Percentiles rank a stretch among this genome's conserved stretches.
Conservation (phyloP, 2,888 invertebrate species). For the Heliconius cydno region DNA sequence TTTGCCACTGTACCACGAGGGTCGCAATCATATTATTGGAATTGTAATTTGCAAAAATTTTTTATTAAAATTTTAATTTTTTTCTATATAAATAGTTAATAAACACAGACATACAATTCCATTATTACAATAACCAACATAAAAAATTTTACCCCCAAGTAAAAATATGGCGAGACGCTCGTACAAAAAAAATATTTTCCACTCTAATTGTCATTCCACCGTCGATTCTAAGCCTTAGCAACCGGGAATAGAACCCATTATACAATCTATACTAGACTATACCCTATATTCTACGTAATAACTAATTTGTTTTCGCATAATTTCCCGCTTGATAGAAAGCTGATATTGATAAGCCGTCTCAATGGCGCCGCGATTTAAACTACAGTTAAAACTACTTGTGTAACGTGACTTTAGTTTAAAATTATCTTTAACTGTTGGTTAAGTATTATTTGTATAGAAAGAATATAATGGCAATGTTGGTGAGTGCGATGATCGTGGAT, state of each 20-base stretch:
- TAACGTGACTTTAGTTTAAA: conserved; percentile 7
- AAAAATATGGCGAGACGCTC: background rate
- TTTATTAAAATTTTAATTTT: too few species aligned
- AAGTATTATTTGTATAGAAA: background rate
- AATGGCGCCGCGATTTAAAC: conserved; percentile 32
- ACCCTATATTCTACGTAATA: conserved; percentile 24
- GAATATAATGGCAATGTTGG: background rate
- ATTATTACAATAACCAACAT: background rate
- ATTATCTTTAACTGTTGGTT: background rate
- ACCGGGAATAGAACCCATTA: conserved; percentile 23
- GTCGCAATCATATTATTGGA: too few species aligned
- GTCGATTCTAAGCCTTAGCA: background rate
- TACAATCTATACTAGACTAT: background rate
- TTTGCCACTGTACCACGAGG: too few species aligned
- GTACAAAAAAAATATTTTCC: background rate
- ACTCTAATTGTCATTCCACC: background rate
- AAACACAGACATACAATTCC: background rate
- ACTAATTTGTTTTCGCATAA: conserved; percentile 40
- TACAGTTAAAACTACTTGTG: conserved; percentile 4
- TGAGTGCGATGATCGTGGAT: background rate
- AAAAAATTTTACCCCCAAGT: background rate
- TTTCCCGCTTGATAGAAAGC: conserved; percentile 45
- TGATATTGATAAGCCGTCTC: conserved; percentile 39
- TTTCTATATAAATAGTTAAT: background rate
- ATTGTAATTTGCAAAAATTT: too few species aligned